Evolutionary conservation across 2,113 vertebrate genomes (phyloP).

Genomic region (Agapornis roseicollis): DNA sequence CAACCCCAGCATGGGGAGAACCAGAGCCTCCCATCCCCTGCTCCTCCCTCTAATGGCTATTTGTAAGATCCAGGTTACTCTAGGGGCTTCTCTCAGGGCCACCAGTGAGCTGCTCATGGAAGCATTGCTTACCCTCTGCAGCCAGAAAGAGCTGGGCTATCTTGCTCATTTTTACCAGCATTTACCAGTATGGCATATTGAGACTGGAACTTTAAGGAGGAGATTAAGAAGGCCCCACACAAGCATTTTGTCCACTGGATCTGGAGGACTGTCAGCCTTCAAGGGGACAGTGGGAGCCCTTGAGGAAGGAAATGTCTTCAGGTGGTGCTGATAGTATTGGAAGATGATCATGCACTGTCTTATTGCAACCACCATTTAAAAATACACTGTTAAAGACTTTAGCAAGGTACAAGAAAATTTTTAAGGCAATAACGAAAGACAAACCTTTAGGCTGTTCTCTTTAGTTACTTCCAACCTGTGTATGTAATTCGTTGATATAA

Average conservation of each 20-base stretch:
- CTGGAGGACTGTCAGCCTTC: background rate
- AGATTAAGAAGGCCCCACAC: background rate
- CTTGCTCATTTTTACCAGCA: background rate
- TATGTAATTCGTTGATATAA: constrained; percentile 31
- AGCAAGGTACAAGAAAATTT: background rate
- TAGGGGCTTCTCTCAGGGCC: background rate
- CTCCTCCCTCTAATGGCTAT: background rate
- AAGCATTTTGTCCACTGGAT: background rate
- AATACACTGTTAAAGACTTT: background rate
- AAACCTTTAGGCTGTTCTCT: constrained; percentile 1
- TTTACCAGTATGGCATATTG: background rate
- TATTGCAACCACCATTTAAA: background rate
- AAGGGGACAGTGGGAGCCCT: background rate
- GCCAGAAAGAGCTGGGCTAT: background rate
- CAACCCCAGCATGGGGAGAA: background rate
- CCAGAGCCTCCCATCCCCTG: background rate
- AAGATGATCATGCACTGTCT: background rate
- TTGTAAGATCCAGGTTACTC: background rate
- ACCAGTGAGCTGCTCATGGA: background rate
- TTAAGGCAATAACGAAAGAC: background rate
- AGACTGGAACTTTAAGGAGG: background rate
- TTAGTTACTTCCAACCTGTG: constrained; percentile 11
- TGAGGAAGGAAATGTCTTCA: background rate
- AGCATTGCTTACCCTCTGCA: background rate
- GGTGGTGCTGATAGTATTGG: background rate